Evolutionary conservation across 2,888 invertebrate genomes (phyloP).

Genomic region (Sphaerophoria taeniata): DNA sequence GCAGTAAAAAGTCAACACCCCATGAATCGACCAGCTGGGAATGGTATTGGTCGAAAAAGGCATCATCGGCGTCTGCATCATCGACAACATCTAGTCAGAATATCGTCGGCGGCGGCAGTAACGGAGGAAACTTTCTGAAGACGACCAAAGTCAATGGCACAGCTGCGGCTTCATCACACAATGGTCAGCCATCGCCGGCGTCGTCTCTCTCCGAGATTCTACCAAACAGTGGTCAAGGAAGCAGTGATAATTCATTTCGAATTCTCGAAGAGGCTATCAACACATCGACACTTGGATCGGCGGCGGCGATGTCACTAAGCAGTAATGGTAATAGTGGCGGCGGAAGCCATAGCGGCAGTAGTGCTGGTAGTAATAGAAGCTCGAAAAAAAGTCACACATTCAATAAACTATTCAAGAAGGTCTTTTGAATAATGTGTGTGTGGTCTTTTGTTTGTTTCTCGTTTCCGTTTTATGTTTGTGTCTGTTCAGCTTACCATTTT

Average conservation of each 20-base stretch:
- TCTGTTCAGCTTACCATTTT: no score
- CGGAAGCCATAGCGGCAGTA: constrained; percentile 76
- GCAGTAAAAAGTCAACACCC: constrained; percentile 78
- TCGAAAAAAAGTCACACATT: constrained; percentile 87
- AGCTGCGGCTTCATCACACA: constrained; percentile 22
- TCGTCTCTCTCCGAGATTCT: constrained; percentile 80
- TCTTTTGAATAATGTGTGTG: constrained; percentile 85
- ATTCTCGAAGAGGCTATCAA: constrained; percentile 80
- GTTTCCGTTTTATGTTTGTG: neutral
- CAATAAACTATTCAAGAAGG: constrained; percentile 90
- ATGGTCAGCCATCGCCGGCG: constrained; percentile 75
- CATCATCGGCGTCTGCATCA: constrained; percentile 49
- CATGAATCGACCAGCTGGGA: constrained; percentile 83
- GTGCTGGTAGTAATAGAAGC: constrained; percentile 78
- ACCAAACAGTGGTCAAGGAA: constrained; percentile 78
- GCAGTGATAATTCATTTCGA: constrained; percentile 80
- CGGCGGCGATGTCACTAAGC: constrained; percentile 61
- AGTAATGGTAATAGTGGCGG: constrained; percentile 76
- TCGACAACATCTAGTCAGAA: constrained; percentile 68
- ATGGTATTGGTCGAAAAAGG: constrained; percentile 81
- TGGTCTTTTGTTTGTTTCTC: neutral
- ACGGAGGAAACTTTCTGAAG: constrained; percentile 1
- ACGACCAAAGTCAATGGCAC: constrained; percentile 62
- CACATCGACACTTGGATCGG: constrained; percentile 62
- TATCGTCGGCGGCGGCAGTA: neutral